phyloP scores from a whole-genome alignment of 2,113 vertebrate species.

The Heterochromis multidens region DNA sequence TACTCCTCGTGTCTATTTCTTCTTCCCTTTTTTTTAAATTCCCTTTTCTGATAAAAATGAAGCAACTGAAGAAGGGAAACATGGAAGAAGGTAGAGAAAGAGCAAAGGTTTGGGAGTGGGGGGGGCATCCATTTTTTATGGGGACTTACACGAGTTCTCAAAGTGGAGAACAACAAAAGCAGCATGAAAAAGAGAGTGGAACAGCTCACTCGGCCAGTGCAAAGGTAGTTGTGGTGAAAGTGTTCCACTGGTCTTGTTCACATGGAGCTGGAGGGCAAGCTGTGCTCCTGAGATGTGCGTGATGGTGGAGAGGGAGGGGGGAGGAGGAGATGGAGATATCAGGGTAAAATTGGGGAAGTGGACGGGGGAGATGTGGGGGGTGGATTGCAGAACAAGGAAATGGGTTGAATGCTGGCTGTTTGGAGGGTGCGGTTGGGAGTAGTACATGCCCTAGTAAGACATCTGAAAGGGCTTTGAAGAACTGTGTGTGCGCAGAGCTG shows the following conservation, averaged over 20 bases:
- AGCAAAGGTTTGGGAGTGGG: neutral
- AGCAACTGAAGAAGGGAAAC: neutral
- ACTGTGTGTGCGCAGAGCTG: neutral
- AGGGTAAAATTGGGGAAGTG: neutral
- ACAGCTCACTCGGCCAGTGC: slow-evolving; percentile 10
- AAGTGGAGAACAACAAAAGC: slow-evolving; percentile 34
- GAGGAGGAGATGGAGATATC: neutral
- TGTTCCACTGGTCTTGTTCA: slow-evolving; percentile 35
- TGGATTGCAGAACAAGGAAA: slow-evolving; percentile 3
- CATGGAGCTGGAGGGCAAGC: slow-evolving; percentile 21
- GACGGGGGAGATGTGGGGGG: neutral
- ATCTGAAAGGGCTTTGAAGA: slow-evolving; percentile 35
- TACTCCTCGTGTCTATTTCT: neutral
- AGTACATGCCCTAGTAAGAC: slow-evolving; percentile 19
- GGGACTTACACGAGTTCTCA: slow-evolving; percentile 42
- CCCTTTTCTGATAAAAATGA: slow-evolving; percentile 23
- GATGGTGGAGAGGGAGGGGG: neutral
- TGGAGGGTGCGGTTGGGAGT: neutral
- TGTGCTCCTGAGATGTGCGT: neutral
- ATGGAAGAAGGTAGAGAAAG: neutral
- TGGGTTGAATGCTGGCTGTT: slow-evolving; percentile 10
- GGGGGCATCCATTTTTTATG: slow-evolving; percentile 46
- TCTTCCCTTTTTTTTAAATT: neutral
- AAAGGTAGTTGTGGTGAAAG: slow-evolving; percentile 31
- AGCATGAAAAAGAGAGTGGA: neutral